Conservation (phyloP, 2,888 invertebrate species). For the Tetramorium bicarinatum region DNA sequence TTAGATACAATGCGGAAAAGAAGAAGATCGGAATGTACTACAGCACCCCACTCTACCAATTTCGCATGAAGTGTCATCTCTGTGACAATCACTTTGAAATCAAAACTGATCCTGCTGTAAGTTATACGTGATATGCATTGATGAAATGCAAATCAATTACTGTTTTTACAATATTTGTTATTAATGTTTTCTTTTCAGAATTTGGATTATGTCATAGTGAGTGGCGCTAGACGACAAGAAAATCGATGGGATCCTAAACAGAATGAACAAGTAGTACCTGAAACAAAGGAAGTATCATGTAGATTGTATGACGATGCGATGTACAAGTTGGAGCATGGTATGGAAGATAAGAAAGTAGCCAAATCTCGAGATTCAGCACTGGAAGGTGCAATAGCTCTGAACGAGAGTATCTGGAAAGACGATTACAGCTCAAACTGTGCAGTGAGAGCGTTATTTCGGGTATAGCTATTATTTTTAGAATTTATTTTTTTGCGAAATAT, state of each 20-base stretch:
- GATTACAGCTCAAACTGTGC: slow-evolving; percentile 96
- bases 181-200: slow-evolving; percentile 89
- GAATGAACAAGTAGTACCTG: slow-evolving; percentile 97
- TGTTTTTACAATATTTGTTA: not conserved
- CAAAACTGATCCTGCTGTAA: slow-evolving; percentile 98
- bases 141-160: not conserved
- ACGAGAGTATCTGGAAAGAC: slow-evolving; percentile 95
- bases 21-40: slow-evolving; percentile 99
- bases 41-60: slow-evolving; percentile 98
- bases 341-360: slow-evolving; percentile 91
- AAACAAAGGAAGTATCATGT: slow-evolving; percentile 96
- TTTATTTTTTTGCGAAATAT: not conserved
- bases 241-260: slow-evolving; percentile 99
- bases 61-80: slow-evolving; percentile 99
- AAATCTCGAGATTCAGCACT: slow-evolving; percentile 92
- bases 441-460: slow-evolving; percentile 94
- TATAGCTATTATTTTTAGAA: slow-evolving; percentile 83
- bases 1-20: slow-evolving; percentile 98
- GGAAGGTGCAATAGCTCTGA: slow-evolving; percentile 92
- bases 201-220: slow-evolving; percentile 97
- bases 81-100: slow-evolving; percentile 99
- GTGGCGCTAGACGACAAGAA: slow-evolving; percentile 98
- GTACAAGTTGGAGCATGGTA: slow-evolving; percentile 98
- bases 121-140: slow-evolving; percentile 69
- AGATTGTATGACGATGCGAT: slow-evolving; percentile 98